Evolutionary conservation across 1,140 invertebrate genomes (phyloP), one percentile per base, ranked within the genome.

Genomic region (Aphelenchoides besseyi): DNA sequence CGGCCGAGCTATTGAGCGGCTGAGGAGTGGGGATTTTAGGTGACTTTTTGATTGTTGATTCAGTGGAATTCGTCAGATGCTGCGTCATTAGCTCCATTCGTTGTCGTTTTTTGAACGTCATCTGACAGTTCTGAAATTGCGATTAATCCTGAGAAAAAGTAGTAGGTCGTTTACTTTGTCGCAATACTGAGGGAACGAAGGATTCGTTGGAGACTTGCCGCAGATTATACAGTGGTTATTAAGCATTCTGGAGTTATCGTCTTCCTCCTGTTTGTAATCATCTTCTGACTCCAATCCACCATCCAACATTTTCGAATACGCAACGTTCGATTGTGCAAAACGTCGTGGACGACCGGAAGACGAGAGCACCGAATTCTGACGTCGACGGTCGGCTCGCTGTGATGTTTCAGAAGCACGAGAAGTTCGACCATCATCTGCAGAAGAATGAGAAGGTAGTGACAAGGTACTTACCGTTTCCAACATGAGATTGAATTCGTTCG

Each of bases 401-500:
- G 37, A 32, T 3, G 35, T 26, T n/a, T 30, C 70, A 8, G 69
- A 69, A 29, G 35, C 48, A n/a, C 48, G 35, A 26, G 48, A 23
- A 23, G 37, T 72, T 5, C n/a, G 70, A 55, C 41, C 37, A 3
- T 41, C 33, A n/a, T 74, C 69, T 66, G 9, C 70, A 16, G 29
- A 23, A 52, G 26, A 16, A 35, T 29, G 26, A 72, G 1, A n/a
- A 23, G 32, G 36, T 16, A 70, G 36, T 16, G n/a, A 5, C 2
- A 69, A 69, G 0, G 1, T 33, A 53, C 5, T 69, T 29, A 16
- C 5, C 16, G 36, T 0, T 32, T 33, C 23, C 16, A 71, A 71
- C 30, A 73, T 66, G 41, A 3, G 55, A 67, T 41, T 68, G 72
- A 26, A 74, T 48, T 36, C 55, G 68, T 23, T 73, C 53, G 9